A percentile compares a stretch with the other conserved stretches of the same genome.
Conservation (phyloP, 2,888 invertebrate genomes). For the Drosophila demipolita region DNA sequence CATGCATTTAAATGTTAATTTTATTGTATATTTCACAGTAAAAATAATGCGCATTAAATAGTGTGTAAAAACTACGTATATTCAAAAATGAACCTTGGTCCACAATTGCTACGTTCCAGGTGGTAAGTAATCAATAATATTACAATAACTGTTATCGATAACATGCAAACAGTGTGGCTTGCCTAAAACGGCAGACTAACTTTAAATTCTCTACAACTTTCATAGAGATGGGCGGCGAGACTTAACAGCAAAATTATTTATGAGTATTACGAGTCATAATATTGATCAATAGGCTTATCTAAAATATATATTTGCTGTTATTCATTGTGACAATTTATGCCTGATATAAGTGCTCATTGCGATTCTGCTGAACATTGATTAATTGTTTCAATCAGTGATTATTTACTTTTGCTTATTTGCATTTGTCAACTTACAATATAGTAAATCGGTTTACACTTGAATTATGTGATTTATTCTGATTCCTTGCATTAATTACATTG, state of each 20-base stretch:
- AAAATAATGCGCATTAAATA: slow-evolving; percentile 68
- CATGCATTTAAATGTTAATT: slow-evolving; percentile 79
- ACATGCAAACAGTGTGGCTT: slow-evolving; percentile 38
- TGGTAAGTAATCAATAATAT: slow-evolving; percentile 47
- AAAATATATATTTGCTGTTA: slow-evolving; percentile 23
- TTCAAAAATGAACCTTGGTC: slow-evolving; percentile 44
- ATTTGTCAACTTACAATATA: no score
- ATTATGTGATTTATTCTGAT: background rate
- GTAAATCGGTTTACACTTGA: no score
- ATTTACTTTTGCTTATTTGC: background rate
- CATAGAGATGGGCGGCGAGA: slow-evolving; percentile 44
- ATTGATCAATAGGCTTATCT: slow-evolving; percentile 26
- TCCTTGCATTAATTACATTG: no score
- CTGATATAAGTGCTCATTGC: slow-evolving; percentile 22
- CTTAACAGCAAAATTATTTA: slow-evolving; percentile 1
- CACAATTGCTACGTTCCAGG: slow-evolving; percentile 51
- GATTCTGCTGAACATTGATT: background rate
- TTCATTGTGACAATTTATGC: slow-evolving; percentile 31
- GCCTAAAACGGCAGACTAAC: slow-evolving; percentile 63
- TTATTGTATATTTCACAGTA: slow-evolving; percentile 77
- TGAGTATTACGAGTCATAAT: slow-evolving; percentile 21
- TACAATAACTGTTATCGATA: slow-evolving; percentile 27
- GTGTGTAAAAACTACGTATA: slow-evolving; percentile 59
- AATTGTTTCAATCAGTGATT: background rate
- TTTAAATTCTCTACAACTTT: slow-evolving; percentile 7